phyloP scores from a whole-genome alignment of 1,140 invertebrate species.

The Brachionus manjavacas region DNA sequence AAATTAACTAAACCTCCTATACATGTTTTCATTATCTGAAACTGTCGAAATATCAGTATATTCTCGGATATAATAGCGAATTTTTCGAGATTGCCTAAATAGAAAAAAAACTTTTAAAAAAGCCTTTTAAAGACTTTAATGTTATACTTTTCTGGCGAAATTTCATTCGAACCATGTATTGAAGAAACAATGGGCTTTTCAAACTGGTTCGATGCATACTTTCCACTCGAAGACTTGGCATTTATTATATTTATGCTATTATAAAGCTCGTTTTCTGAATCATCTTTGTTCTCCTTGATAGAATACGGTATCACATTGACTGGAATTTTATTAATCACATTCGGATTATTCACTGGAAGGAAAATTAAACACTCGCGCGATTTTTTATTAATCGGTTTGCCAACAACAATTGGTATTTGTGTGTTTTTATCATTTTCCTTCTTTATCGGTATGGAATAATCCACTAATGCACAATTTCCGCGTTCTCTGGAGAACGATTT shows the following conservation, averaged over 20 bases:
- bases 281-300: neutral
- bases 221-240: neutral
- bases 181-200: neutral
- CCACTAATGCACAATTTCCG: neutral
- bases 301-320: constrained; percentile 5
- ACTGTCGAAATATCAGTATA: constrained; percentile 38
- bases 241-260: neutral
- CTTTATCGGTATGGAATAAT: neutral
- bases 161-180: neutral
- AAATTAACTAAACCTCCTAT: constrained; percentile 39
- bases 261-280: neutral
- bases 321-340: neutral
- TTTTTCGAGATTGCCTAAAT: neutral
- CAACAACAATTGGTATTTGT: constrained; percentile 6
- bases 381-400: neutral
- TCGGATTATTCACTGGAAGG: constrained; percentile 1
- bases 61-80: constrained; percentile 34
- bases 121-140: neutral
- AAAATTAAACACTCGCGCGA: neutral
- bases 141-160: neutral
- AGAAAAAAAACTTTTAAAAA: neutral
- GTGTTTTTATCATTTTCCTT: neutral
- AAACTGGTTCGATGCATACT: neutral
- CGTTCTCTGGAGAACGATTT: neutral
- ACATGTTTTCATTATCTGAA: constrained; percentile 33